phyloP scores from a whole-genome alignment of 2,888 invertebrate genomes.

The Athalia cordata region DNA sequence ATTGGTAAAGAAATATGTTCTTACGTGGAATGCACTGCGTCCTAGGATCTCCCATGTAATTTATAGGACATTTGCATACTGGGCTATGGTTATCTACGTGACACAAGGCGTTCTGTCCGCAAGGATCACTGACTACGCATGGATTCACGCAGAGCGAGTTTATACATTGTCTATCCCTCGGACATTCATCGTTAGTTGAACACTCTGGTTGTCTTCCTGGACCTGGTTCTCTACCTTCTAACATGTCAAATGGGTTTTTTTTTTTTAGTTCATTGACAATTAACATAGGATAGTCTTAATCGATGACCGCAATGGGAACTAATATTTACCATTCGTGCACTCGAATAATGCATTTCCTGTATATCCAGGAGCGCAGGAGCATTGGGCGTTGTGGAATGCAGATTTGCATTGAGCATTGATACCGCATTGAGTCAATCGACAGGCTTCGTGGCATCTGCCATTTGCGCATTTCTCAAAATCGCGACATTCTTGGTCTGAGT shows the following conservation, averaged over 20 bases:
- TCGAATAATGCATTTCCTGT: slow-evolving; percentile 87
- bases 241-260: slow-evolving; percentile 15
- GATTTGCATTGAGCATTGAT: slow-evolving; percentile 89
- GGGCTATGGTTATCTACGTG: slow-evolving; percentile 85
- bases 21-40: slow-evolving; percentile 87
- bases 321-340: slow-evolving; percentile 79
- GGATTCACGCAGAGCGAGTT: slow-evolving; percentile 88
- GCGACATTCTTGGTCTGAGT: slow-evolving; percentile 84
- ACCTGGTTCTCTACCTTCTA: slow-evolving; percentile 63
- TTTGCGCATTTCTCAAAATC: slow-evolving; percentile 84
- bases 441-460: slow-evolving; percentile 87
- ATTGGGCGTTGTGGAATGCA: slow-evolving; percentile 84
- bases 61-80: slow-evolving; percentile 87
- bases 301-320: not conserved
- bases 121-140: slow-evolving; percentile 81
- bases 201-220: slow-evolving; percentile 79
- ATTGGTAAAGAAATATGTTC: slow-evolving; percentile 64
- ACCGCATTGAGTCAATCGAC: slow-evolving; percentile 86
- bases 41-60: slow-evolving; percentile 84
- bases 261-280: not conserved
- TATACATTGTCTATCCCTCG: slow-evolving; percentile 83
- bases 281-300: not conserved
- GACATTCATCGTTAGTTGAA: slow-evolving; percentile 85
- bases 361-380: slow-evolving; percentile 86
- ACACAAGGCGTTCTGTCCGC: slow-evolving; percentile 88